phyloP scores from a whole-genome alignment of 2,113 vertebrate genomes.

The Pollimyrus isidori region DNA sequence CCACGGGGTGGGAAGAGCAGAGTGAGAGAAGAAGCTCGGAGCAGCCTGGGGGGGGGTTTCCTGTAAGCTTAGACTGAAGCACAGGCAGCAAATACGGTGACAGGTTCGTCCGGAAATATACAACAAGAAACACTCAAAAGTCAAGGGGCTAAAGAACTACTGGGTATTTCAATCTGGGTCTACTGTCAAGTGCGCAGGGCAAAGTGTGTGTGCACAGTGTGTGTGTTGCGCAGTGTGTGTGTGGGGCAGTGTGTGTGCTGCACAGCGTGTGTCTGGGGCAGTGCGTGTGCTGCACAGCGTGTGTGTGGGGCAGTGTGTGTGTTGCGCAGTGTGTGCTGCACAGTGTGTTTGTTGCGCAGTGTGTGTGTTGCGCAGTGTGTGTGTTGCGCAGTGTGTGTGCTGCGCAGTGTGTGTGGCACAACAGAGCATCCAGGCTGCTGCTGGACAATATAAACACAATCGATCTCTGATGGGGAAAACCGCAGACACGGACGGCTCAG shows the following conservation, averaged over 20 bases:
- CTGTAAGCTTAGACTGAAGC: neutral
- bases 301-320: neutral
- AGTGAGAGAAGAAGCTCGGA: neutral
- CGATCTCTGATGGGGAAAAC: conserved; percentile 3
- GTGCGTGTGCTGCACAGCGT: neutral
- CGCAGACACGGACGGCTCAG: neutral
- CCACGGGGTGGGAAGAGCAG: neutral
- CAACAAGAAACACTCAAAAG: neutral
- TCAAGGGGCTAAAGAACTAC: neutral
- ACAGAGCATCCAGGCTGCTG: conserved; percentile 4
- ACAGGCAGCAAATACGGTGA: neutral
- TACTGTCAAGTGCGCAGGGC: neutral
- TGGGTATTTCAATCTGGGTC: neutral
- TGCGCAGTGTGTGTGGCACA: neutral
- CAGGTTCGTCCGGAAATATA: neutral
- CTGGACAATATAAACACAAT: conserved; percentile 24
- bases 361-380: neutral
- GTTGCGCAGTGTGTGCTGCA: neutral
- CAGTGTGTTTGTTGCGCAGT: neutral
- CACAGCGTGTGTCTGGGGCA: too few relatives aligned
- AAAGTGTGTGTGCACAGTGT: neutral
- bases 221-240: neutral
- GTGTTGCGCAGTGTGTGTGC: neutral
- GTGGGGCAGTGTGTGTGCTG: neutral
- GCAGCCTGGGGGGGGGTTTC: neutral